Conservation (phyloP, 2,113 vertebrate species). For the Hydrolagus affinis region DNA sequence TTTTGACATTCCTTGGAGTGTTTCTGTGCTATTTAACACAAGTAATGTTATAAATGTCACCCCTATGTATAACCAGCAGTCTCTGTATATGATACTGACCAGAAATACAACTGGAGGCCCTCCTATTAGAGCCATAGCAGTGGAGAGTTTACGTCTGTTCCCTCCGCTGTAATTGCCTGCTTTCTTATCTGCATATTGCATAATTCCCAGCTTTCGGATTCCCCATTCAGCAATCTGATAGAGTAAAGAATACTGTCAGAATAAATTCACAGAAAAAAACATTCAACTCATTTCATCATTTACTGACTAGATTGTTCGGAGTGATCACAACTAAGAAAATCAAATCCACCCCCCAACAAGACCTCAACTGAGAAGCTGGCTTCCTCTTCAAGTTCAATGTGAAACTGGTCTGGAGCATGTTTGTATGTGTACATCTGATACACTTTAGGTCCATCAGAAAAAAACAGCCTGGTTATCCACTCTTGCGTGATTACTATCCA, state of each 20-base stretch:
- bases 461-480: too few species aligned
- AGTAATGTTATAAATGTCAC: background rate
- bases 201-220: slow-evolving; percentile 79
- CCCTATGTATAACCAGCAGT: background rate
- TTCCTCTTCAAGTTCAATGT: too few species aligned
- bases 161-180: slow-evolving; percentile 92
- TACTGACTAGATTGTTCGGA: background rate
- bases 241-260: background rate
- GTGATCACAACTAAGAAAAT: too few species aligned
- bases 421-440: too few species aligned
- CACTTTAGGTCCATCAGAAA: too few species aligned
- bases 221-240: slow-evolving; percentile 89
- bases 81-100: slow-evolving; percentile 60
- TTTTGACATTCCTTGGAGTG: too few species aligned
- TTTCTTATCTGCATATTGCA: slow-evolving; percentile 81
- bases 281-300: background rate
- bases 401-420: too few species aligned
- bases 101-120: slow-evolving; percentile 90
- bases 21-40: too few species aligned
- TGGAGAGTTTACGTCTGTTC: slow-evolving; percentile 93
- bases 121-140: slow-evolving; percentile 87
- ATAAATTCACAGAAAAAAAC: background rate
- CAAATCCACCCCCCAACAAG: too few species aligned
- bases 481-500: too few species aligned
- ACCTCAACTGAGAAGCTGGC: too few species aligned